Base-by-base conservation (phyloP, 1,140 invertebrate genomes). In the Bombus sylvicola region DNA sequence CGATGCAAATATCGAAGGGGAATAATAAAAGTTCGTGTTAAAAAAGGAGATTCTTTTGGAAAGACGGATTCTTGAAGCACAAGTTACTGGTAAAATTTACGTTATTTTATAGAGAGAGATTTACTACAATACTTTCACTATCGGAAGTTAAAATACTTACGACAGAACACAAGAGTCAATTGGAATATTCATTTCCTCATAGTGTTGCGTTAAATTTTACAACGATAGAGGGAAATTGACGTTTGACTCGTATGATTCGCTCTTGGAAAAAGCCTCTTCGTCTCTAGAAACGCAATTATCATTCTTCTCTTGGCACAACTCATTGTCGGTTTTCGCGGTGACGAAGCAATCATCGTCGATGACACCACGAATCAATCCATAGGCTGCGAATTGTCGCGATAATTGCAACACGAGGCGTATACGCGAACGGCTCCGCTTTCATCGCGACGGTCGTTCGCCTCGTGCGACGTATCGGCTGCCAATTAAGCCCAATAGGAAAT, bases 361-460 rank as follows among this genome's bases (percentile, higher is more conserved):
- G 59, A 62, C 43, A 75, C 22, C 59, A 64, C 28, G 72, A 80
- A 89, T 83, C 80, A 87, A 89, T 89, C 59, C 69, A 34, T 43
- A 68, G 41, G 66, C 69, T 34, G 80, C 43, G 87, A 90, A 90
- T 89, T 84, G 88, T 71, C 39, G n/a, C 43, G 18, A 47, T 89
- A 90, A 89, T 90, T 87, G 88, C 87, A 77, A 87, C 85, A 87
- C 75, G 75, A 83, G 57, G 47, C 59, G 41, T 75, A 62, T 47
- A 15, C 39, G 71, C 66, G 80, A 82, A 28, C n/a, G 64, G 10
- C 34, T 34, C 1, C 43, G 53, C 37, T 77, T 83, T 28, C 81
- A 75, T 87, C 83, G 75, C 43, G 43, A 82, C 59, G 43, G 87
- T 73, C 41, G 81, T 77, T 80, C 59, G 72, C 73, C 59, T 81